Evolutionary conservation across 2,888 invertebrate species (phyloP).

Genomic region (Ennomos fuscantarius): DNA sequence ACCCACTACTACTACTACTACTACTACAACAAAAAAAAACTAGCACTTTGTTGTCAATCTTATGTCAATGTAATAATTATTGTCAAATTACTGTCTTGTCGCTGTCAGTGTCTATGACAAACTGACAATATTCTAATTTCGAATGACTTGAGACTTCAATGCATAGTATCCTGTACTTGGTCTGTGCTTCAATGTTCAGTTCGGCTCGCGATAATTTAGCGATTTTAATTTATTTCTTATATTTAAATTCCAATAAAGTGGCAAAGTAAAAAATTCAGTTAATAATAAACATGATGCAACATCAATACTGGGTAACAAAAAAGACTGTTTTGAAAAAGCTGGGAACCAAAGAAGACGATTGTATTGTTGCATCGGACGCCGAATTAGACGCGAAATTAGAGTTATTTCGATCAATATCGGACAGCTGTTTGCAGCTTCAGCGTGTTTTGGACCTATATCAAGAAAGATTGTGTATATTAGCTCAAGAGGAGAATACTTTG

Average conservation of each 20-base stretch:
- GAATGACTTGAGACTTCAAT: too few relatives aligned
- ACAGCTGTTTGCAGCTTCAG: slow-evolving; percentile 94
- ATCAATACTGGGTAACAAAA: slow-evolving; percentile 99
- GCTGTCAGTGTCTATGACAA: too few relatives aligned
- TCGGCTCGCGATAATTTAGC: too few relatives aligned
- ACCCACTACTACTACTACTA: too few relatives aligned
- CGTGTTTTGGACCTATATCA: slow-evolving; percentile 97
- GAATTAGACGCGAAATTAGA: slow-evolving; percentile 98
- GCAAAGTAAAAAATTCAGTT: slow-evolving; percentile 7
- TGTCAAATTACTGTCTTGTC: too few relatives aligned
- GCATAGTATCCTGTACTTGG: too few relatives aligned
- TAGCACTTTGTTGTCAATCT: too few relatives aligned
- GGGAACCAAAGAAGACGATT: slow-evolving; percentile 98
- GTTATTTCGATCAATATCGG: slow-evolving; percentile 95
- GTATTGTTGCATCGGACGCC: slow-evolving; percentile 97
- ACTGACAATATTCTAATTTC: too few relatives aligned
- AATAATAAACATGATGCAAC: slow-evolving; percentile 88
- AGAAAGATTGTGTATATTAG: slow-evolving; percentile 95
- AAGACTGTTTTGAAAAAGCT: slow-evolving; percentile 96
- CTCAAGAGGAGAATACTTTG: slow-evolving; percentile 97
- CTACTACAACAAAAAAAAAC: too few relatives aligned
- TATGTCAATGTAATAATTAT: too few relatives aligned
- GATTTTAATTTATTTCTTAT: neutral
- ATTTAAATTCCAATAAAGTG: slow-evolving; percentile 2
- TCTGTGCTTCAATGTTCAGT: too few relatives aligned